A percentile compares a stretch with the other conserved stretches of the same genome.
These are phyloP conservation scores for Danio aesculapii DNA, from an alignment of 2,797 vertebrate genomes.

Conservation along the genomic window DNA sequence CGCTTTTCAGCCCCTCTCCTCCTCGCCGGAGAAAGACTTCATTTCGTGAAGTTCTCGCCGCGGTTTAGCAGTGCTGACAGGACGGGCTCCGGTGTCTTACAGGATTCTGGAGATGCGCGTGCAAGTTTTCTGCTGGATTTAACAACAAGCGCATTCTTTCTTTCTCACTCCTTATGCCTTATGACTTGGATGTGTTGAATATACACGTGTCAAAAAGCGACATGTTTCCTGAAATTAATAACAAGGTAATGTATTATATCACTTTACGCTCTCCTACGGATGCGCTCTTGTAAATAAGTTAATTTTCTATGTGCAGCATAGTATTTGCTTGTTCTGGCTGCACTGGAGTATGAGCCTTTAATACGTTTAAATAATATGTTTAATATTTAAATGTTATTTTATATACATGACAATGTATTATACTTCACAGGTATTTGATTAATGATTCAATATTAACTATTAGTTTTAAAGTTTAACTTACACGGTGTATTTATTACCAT, in stretches of 20 bases:
- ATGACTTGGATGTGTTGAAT: constrained; percentile 39
- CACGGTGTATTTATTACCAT: neutral
- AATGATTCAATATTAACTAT: neutral
- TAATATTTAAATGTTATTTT: no score
- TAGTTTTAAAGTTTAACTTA: neutral
- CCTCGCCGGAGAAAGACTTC: constrained; percentile 2
- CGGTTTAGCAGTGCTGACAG: constrained; percentile 7
- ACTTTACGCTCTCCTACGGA: neutral
- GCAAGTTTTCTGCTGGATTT: constrained; percentile 43
- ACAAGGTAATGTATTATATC: constrained; percentile 73
- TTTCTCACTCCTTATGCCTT: neutral
- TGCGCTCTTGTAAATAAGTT: neutral
- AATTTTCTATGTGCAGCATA: neutral
- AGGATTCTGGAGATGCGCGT: constrained; percentile 21
- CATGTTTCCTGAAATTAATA: constrained; percentile 85
- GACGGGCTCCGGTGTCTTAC: neutral
- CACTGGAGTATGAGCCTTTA: neutral
- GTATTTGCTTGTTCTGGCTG: neutral
- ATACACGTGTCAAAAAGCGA: constrained; percentile 49
- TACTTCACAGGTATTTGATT: neutral
- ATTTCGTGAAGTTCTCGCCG: constrained; percentile 19
- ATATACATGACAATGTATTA: neutral
- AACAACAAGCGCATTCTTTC: neutral
- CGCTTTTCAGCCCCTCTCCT: constrained; percentile 59
- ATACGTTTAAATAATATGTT: neutral